These are phyloP conservation scores for Nothobranchius kuhntae DNA, from an alignment of 2,113 vertebrate genomes.

Conservation along the genomic window DNA sequence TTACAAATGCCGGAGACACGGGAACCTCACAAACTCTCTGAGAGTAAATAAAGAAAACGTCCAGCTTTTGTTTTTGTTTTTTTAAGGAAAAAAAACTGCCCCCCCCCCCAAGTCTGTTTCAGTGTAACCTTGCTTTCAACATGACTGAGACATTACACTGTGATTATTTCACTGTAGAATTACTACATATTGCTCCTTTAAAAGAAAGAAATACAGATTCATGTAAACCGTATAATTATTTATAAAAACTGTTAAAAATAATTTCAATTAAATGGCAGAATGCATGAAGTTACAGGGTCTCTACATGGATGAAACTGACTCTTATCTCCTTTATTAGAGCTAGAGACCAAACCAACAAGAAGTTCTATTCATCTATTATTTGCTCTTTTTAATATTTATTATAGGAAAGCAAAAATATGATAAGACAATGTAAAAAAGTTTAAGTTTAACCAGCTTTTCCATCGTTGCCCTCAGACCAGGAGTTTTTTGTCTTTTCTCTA, in stretches of 20 bases:
- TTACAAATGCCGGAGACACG: too few relatives aligned
- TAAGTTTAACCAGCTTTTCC: conserved; percentile 19
- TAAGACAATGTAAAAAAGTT: conserved; percentile 9
- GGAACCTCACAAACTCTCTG: too few relatives aligned
- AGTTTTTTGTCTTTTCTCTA: conserved; percentile 30
- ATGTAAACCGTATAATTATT: neutral
- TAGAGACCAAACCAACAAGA: too few relatives aligned
- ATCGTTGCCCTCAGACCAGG: conserved; percentile 50
- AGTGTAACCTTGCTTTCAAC: too few relatives aligned
- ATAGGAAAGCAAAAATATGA: neutral
- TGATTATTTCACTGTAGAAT: neutral
- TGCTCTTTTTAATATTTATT: too few relatives aligned
- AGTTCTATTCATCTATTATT: neutral
- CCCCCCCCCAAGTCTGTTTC: too few relatives aligned
- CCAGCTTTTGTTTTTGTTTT: too few relatives aligned
- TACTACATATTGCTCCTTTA: neutral
- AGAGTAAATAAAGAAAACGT: too few relatives aligned
- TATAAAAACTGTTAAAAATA: neutral
- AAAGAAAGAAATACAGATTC: neutral
- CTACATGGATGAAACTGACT: neutral
- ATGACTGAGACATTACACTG: too few relatives aligned
- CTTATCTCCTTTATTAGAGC: neutral
- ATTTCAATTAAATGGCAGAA: neutral
- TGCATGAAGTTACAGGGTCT: neutral
- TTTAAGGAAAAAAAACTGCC: too few relatives aligned